These are phyloP conservation scores for Melieria crassipennis DNA, from an alignment of 2,888 invertebrate species.

Conservation along the genomic window DNA sequence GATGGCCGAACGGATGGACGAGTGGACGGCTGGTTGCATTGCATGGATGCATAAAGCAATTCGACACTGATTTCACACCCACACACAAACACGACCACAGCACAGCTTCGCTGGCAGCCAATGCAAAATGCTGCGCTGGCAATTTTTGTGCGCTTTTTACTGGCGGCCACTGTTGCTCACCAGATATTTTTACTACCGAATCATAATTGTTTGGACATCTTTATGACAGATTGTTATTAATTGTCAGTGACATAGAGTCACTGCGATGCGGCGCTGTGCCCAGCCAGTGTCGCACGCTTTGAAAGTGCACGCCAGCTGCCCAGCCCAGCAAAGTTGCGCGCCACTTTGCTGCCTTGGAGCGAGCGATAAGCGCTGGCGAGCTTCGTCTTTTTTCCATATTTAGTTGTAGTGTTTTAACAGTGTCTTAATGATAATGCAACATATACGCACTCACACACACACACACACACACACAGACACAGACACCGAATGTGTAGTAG, in stretches of 20 bases:
- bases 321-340: neutral
- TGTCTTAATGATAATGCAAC: neutral
- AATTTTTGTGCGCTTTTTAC: slow-evolving; percentile 3
- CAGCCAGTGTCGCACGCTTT: neutral
- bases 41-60: slow-evolving; percentile 23
- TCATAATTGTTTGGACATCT: slow-evolving; percentile 39
- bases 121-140: slow-evolving; percentile 12
- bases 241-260: slow-evolving; percentile 36
- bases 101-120: slow-evolving; percentile 3
- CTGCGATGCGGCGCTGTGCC: neutral
- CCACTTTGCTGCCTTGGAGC: neutral
- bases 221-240: slow-evolving; percentile 45
- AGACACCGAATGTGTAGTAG: too few species aligned
- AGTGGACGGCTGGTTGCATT: neutral
- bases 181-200: slow-evolving; percentile 32
- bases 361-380: neutral
- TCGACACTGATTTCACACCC: slow-evolving; percentile 32
- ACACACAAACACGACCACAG: slow-evolving; percentile 3
- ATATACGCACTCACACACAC: too few species aligned
- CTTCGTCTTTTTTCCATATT: neutral
- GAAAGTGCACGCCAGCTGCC: neutral
- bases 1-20: neutral
- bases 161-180: neutral
- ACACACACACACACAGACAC: too few species aligned
- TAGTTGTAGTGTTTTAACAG: neutral